These are phyloP conservation scores for Parotocinclus haroldoi DNA, from an alignment of 2,797 vertebrate species.

Conservation along the genomic window DNA sequence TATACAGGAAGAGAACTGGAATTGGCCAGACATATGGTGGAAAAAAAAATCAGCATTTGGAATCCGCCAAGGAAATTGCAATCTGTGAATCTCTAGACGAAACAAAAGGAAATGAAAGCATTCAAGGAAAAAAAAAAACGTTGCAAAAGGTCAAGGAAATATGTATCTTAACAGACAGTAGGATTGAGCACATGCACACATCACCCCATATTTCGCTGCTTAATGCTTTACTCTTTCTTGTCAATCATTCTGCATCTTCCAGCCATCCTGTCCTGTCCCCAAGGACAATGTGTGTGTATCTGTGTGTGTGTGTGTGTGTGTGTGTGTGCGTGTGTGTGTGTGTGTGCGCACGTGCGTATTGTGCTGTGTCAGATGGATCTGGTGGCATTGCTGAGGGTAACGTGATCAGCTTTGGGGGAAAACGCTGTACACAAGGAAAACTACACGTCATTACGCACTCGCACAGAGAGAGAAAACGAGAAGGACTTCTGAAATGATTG, in stretches of 20 bases:
- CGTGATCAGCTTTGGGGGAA: slow-evolving; percentile 62
- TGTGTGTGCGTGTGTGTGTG: slow-evolving; percentile 26
- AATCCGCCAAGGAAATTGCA: no score
- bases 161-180: neutral
- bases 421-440: slow-evolving; percentile 48
- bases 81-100: no score
- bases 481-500: neutral
- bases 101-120: no score
- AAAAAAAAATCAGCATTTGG: no score
- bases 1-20: no score
- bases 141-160: neutral
- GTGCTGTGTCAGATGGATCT: slow-evolving; percentile 68
- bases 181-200: no score
- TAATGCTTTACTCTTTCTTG: no score
- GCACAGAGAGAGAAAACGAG: neutral
- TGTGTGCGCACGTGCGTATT: no score
- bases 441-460: slow-evolving; percentile 10
- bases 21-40: no score
- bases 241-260: no score
- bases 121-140: neutral
- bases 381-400: slow-evolving; percentile 60
- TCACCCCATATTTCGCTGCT: no score
- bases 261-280: no score
- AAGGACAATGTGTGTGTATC: slow-evolving; percentile 14
- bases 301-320: slow-evolving; percentile 15